Conservation (phyloP, 2,113 vertebrate species). For the Cricetomys ansorgei region DNA sequence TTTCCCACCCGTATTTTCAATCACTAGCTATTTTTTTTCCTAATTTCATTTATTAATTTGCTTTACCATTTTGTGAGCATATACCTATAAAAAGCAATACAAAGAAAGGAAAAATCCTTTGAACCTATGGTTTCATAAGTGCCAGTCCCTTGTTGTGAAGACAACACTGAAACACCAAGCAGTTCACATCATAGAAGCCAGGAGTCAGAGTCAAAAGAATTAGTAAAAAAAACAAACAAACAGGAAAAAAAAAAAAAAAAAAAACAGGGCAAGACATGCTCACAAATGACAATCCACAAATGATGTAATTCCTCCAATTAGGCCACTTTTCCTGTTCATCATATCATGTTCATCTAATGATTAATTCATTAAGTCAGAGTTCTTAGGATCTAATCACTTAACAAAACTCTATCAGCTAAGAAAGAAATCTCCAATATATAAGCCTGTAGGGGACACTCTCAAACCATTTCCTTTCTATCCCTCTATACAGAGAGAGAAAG, state of each 20-base stretch:
- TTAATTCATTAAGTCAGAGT: background rate
- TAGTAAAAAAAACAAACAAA: rapidly evolving
- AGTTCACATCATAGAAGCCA: background rate
- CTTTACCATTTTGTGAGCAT: background rate
- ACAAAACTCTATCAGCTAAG: background rate
- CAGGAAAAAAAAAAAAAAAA: too few relatives aligned
- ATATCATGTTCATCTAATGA: background rate
- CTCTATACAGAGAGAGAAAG: background rate
- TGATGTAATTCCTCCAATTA: background rate
- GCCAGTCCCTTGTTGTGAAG: too few relatives aligned
- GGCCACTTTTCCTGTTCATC: too few relatives aligned
- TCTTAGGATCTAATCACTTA: background rate
- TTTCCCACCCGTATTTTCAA: background rate
- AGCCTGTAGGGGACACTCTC: background rate
- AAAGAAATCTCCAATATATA: background rate
- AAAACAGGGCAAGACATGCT: rapidly evolving
- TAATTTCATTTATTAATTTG: background rate
- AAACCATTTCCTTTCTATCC: background rate
- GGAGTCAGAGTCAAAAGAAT: background rate
- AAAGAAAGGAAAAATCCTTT: background rate
- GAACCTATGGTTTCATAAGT: background rate
- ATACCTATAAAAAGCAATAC: background rate
- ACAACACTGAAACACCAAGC: background rate
- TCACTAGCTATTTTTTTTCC: background rate
- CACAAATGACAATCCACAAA: background rate